phyloP scores from a whole-genome alignment of 2,888 invertebrate species.

The Cyrtodaria siliqua region DNA sequence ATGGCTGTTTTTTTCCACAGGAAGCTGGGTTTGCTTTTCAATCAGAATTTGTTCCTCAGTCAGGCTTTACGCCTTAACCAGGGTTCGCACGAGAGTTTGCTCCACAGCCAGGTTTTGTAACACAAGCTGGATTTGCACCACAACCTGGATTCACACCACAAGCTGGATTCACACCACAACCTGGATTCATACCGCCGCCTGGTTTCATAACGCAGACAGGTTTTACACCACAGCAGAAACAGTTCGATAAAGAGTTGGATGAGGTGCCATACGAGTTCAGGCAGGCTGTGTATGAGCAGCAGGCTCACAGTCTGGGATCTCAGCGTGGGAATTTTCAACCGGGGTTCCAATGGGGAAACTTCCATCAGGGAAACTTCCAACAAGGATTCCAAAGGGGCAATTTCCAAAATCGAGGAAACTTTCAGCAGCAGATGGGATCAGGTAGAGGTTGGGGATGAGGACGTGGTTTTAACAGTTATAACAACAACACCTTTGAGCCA shows the following conservation, averaged over 20 bases:
- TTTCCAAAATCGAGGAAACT: constrained; percentile 7
- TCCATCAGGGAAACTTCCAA: constrained; percentile 19
- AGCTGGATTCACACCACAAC: no score
- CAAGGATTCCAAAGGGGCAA: constrained; percentile 22
- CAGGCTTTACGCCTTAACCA: no score
- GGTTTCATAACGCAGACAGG: no score
- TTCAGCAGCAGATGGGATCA: background rate
- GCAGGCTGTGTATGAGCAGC: constrained; percentile 21
- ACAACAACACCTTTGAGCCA: constrained; percentile 6
- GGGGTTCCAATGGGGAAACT: constrained; percentile 20
- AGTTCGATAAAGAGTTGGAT: background rate
- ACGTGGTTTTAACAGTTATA: constrained; percentile 12
- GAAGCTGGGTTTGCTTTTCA: no score
- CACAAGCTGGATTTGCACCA: no score
- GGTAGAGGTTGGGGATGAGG: constrained; percentile 18
- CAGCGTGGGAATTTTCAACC: background rate
- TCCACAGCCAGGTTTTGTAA: no score
- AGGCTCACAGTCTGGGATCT: constrained; percentile 15
- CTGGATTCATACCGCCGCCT: no score
- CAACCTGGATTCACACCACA: no score
- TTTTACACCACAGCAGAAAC: background rate
- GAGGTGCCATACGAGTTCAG: constrained; percentile 27
- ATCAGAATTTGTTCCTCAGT: no score
- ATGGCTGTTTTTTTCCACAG: no score
- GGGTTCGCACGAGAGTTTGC: no score